Evolutionary conservation across 2,888 invertebrate species (phyloP).

Genomic region (Brassicogethes aeneus): DNA sequence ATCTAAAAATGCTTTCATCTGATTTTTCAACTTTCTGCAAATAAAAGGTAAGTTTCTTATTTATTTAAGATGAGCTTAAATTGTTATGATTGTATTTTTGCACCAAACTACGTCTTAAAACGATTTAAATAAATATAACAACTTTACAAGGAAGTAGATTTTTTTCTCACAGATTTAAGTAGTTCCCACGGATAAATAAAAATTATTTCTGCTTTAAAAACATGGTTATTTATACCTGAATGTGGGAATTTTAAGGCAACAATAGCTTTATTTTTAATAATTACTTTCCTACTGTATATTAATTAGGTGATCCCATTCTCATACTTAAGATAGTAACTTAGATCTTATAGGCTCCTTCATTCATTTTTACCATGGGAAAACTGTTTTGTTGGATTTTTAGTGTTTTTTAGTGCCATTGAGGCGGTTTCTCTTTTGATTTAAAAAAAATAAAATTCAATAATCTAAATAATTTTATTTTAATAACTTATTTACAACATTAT

Average conservation of each 20-base stretch:
- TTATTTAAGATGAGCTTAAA: too few relatives aligned
- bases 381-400: not conserved
- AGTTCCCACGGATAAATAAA: conserved; percentile 25
- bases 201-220: conserved; percentile 24
- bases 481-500: conserved; percentile 2
- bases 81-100: too few relatives aligned
- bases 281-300: conserved; percentile 40
- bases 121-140: too few relatives aligned
- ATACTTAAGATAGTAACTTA: conserved; percentile 22
- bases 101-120: too few relatives aligned
- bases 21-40: too few relatives aligned
- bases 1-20: too few relatives aligned
- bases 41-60: too few relatives aligned
- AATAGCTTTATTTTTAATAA: conserved; percentile 40
- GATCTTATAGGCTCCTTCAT: conserved; percentile 8
- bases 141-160: conserved; percentile 14
- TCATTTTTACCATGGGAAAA: conserved; percentile 15
- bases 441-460: not conserved
- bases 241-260: conserved; percentile 36
- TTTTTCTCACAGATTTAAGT: conserved; percentile 14
- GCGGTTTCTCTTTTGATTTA: too few relatives aligned
- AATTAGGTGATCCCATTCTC: conserved; percentile 40
- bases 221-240: conserved; percentile 29
- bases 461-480: not conserved
- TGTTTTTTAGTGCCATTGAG: not conserved